Evolutionary conservation across 2,113 vertebrate genomes (phyloP), one percentile per base, ranked within the genome.

Genomic region (Erythrocercus mccallii): DNA sequence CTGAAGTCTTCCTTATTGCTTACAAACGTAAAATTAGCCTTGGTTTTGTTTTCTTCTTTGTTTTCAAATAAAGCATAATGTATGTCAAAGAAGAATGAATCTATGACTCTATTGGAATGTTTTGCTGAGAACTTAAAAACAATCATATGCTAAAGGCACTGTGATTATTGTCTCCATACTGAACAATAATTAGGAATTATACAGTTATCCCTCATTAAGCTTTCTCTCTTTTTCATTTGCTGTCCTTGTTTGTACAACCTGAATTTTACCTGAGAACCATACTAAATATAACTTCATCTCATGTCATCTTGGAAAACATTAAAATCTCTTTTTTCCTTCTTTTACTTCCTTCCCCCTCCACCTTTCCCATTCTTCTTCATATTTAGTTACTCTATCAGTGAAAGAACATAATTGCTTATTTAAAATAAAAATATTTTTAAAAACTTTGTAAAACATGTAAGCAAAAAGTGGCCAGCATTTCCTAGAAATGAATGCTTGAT

Each of bases 321-420:
- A 71, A 76, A 45, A 48, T 25, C 1, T n/a, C 45, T 27, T 56
- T 30, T 47, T 69, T 2, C 3, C 1, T 48, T 68, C 7, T 53
- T 53, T 44, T 58, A 16, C 4, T 40, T 64, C 2, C 2, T 12
- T 38, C 12, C 12, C 1, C 0, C 10, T 48, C 42, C 16, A 4
- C 3, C 3, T 9, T 13, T 25, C 11, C 11, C 7, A 40, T 62
- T 62, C 10, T 78, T 9, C 7, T 60, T 73, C 4, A 33, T 38
- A 8, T 35, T 24, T 54, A 54, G 2, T 11, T 77, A 51, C 25
- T 66, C 4, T 15, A 27, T 2, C 17, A 31, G 6, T 20, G 6
- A 73, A 81, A 71, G 12, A 40, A 40, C 38, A 85, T 45, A 57
- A 78, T 12, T 3, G 1, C 3, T 56, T 35, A 17, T 42, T 60